Evolutionary conservation across 1,140 invertebrate species (phyloP), one percentile per base, ranked within the genome.

Genomic region (Trichoplusia ni): DNA sequence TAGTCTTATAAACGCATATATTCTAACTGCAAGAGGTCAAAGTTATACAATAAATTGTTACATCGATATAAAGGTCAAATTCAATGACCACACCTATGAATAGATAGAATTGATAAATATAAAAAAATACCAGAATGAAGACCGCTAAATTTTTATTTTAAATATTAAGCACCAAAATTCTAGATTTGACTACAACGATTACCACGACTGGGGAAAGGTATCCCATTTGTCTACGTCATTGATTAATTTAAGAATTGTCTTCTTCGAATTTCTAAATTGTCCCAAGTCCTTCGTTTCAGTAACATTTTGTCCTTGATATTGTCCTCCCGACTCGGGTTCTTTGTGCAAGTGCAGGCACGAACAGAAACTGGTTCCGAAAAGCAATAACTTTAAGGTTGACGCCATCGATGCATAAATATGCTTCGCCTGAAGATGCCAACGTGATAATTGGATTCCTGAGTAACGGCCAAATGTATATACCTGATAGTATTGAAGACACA

Each of bases 331-430:
- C 38, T 18, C 11, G 9, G 38, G 38, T 18, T 25, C 54, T 56
- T 58, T 31, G 38, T 33, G 38, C 27, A 67, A 47, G 67, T 44
- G 59, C 56, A 60, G 42, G 42, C 46, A 51, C 54, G 38, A 58
- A 37, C 42, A 49, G 46, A 69, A 82, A 85, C 80, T 71, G 80
- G 82, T 82, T 84, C 77, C 46, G 49, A 73, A 73, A 75, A 67
- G 75, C 72, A 69, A 77, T 84, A 81, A 81, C 73, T 80, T 74
- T 63, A 63, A 63, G 54, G 8, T 56, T 66, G 69, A 72, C 74
- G 62, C 77, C 76, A 68, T 66, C 49, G 71, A 78, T 73, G 64
- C 73, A 81, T 79, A 79, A 84, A 79, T 71, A 67, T 44, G 7
- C 3, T 31, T 4, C 14, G 4, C 16, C 13, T 25, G 25, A 44